Percentiles rank a stretch among this genome's conserved stretches.
These are phyloP conservation scores for Leptestheria dahalacensis DNA, from an alignment of 1,140 invertebrate species.

Conservation along the genomic window DNA sequence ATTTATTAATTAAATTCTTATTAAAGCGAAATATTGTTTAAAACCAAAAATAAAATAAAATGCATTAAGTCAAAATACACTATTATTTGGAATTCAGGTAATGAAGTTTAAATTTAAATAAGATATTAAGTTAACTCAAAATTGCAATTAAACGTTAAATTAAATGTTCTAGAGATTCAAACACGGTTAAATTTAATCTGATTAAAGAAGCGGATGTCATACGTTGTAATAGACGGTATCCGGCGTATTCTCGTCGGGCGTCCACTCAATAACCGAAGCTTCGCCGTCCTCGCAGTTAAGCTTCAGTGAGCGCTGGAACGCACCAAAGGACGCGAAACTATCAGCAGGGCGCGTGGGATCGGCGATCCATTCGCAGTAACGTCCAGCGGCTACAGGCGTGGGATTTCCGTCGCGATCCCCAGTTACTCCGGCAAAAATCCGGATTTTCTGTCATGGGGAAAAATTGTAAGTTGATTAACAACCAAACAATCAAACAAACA, in stretches of 20 bases:
- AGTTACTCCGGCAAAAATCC: conserved; percentile 65
- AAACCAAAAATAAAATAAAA: too few species aligned
- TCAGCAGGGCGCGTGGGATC: conserved; percentile 50
- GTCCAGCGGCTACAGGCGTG: conserved; percentile 53
- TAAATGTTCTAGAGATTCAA: too few species aligned
- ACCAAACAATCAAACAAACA: too few species aligned
- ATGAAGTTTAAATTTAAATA: too few species aligned
- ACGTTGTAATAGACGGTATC: conserved; percentile 87
- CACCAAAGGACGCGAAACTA: conserved; percentile 61
- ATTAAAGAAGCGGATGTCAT: too few species aligned
- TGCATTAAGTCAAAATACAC: too few species aligned
- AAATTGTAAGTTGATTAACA: too few species aligned
- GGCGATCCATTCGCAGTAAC: conserved; percentile 71
- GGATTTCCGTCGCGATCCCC: conserved; percentile 45
- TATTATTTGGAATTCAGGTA: too few species aligned
- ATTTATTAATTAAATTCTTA: too few species aligned
- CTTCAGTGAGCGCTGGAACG: conserved; percentile 66
- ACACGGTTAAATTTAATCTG: too few species aligned
- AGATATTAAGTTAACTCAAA: not conserved
- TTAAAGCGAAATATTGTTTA: too few species aligned
- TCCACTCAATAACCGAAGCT: conserved; percentile 73
- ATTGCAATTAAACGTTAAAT: not conserved
- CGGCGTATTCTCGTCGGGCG: conserved; percentile 67
- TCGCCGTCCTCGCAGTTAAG: conserved; percentile 66
- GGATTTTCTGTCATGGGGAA: conserved; percentile 61